Evolutionary conservation across 2,113 vertebrate genomes (phyloP).

Genomic region (Shinisaurus crocodilurus): DNA sequence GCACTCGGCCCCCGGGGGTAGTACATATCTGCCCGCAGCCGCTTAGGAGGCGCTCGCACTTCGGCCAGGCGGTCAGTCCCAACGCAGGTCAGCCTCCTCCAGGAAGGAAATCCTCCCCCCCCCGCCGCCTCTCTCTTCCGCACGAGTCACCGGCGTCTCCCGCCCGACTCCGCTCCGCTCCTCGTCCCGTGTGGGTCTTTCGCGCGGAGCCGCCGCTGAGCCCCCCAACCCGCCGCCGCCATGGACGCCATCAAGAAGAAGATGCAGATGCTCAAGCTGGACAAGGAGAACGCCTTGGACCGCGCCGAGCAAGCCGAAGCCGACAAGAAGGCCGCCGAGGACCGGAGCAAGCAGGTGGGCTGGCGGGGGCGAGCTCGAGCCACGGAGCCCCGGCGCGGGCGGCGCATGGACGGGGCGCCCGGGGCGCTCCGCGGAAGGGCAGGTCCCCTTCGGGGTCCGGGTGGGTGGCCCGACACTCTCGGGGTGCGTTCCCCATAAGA

Average conservation of each 20-base stretch:
- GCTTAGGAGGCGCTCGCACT: conserved; percentile 83
- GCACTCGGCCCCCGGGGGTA: conserved; percentile 87
- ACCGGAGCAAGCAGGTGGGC: conserved; percentile 98
- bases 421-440: no score
- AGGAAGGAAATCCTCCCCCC: no score
- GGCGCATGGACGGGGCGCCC: no score
- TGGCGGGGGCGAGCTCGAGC: not conserved
- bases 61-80: conserved; percentile 78
- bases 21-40: conserved; percentile 93
- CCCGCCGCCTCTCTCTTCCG: no score
- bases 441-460: no score
- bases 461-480: no score
- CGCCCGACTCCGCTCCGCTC: no score
- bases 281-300: conserved; percentile 99
- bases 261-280: conserved; percentile 99
- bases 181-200: not conserved
- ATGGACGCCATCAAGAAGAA: conserved; percentile 99
- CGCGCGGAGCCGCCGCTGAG: not conserved
- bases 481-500: no score
- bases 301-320: conserved; percentile 97
- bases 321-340: conserved; percentile 97
- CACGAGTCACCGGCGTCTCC: no score
- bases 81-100: conserved; percentile 50
- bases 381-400: no score
- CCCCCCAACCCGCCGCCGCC: conserved; percentile 74